Base-by-base conservation (phyloP, 2,113 vertebrate genomes). In the Suncus etruscus region DNA sequence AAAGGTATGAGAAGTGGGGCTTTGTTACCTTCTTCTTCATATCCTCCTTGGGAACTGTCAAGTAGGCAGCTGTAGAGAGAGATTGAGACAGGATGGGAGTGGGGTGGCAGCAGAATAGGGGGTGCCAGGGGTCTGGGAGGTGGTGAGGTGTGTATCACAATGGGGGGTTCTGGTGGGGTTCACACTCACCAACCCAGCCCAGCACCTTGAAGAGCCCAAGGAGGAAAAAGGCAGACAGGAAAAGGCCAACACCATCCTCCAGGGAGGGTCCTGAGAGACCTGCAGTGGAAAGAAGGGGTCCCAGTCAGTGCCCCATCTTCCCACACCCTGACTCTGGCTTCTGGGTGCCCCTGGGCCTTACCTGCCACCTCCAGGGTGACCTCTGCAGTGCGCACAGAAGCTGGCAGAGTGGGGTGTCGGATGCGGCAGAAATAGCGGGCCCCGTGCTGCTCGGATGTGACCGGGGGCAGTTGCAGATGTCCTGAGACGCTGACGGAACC, bases 401-500 rank as follows among this genome's bases (percentile, higher is more conserved):
- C 12, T 0, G 97, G 88, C 85, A 97, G 97, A 12, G 98, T 98
- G 0, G 81, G 88, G n/a, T 99, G 98, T 3, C 47, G 79, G 0
- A 98, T 97, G 0, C 97, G 96, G 68, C 99, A 99, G 95, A 47
- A 94, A 63, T 98, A 87, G 31, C 61, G 93, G 0, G 97, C 97
- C 0, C 98, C 98, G 0, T 97, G 97, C 51, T 97, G 98, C 47
- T 96, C 85, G 11, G 92, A 31, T 0, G 83, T 97, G 10, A 94
- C 86, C 0, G 96, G 81, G 63, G 97, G 89, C 0, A 98, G 95
- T 89, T 96, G 96, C 89, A 98, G 96, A 4, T 95, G 95, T 32
- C 86, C 96, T 9, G 92, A 98, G 92, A 99, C 97, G 92, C 97
- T 98, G 91, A 95, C 97, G 51, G 98, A 99, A 80, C 98, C 98